Conservation (phyloP, 1,140 invertebrate species). For the Hyles vespertilio region DNA sequence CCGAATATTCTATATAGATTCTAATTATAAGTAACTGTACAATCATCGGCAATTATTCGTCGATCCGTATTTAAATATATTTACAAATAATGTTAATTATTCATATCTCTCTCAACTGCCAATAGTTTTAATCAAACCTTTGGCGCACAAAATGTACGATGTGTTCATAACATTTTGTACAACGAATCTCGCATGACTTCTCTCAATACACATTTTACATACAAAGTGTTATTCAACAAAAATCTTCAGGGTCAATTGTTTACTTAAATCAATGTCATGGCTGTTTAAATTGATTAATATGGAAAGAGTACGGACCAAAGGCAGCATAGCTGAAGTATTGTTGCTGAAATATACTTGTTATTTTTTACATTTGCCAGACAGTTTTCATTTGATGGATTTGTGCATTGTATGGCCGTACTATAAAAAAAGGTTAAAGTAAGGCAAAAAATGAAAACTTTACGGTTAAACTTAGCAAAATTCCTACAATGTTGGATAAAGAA, state of each 20-base stretch:
- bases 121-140: constrained; percentile 15
- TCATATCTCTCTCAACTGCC: constrained; percentile 35
- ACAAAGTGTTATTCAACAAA: too few species aligned
- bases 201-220: too few species aligned
- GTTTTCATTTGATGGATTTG: too few species aligned
- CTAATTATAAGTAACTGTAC: constrained; percentile 63
- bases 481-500: too few species aligned
- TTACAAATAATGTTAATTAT: constrained; percentile 44
- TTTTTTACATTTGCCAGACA: too few species aligned
- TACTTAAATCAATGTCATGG: constrained; percentile 16
- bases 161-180: constrained; percentile 1
- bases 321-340: too few species aligned
- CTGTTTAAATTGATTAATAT: constrained; percentile 7
- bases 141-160: constrained; percentile 1
- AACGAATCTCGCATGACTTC: background rate
- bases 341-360: too few species aligned
- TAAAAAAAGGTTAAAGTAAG: too few species aligned
- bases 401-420: too few species aligned
- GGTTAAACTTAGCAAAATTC: too few species aligned
- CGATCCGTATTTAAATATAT: constrained; percentile 54
- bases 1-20: constrained; percentile 51
- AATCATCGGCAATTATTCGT: constrained; percentile 47
- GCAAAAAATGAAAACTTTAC: background rate
- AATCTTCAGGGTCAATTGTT: background rate
- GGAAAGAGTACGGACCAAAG: constrained; percentile 5